A percentile compares a stretch with the other conserved stretches of the same genome.
These are phyloP conservation scores for Paramisgurnus dabryanus DNA, from an alignment of 2,113 vertebrate species.

Conservation along the genomic window DNA sequence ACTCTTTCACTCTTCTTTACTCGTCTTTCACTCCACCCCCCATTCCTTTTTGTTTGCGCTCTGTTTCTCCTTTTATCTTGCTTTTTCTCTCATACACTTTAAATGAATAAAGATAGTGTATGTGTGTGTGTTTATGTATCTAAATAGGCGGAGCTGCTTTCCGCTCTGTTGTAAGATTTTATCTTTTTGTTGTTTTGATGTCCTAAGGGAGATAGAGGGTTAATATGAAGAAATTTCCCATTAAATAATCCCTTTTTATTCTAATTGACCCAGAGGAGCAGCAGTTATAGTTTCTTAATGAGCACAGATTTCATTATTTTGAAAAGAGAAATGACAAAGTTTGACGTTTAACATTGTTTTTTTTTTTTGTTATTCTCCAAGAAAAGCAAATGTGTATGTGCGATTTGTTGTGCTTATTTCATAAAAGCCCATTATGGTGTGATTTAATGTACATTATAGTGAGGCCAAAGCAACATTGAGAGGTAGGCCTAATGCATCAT, in stretches of 20 bases:
- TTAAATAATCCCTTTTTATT: constrained; percentile 30
- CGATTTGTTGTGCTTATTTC: not conserved
- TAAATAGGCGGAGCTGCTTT: not conserved
- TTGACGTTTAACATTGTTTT: constrained; percentile 20
- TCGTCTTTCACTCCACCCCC: constrained; percentile 41
- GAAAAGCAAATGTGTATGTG: not conserved
- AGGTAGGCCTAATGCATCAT: not conserved
- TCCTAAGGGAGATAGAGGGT: constrained; percentile 1
- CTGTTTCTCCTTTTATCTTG: constrained; percentile 26
- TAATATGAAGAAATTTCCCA: constrained; percentile 7
- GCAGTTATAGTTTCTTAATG: constrained; percentile 5
- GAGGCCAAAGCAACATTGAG: not conserved
- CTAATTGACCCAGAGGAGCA: not conserved
- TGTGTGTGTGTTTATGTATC: not conserved
- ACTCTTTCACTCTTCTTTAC: constrained; percentile 21
- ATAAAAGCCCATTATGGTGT: not conserved
- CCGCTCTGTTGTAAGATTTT: not conserved
- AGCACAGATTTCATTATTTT: not conserved
- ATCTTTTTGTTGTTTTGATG: not conserved
- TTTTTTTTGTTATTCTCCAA: constrained; percentile 5
- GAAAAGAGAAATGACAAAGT: not conserved
- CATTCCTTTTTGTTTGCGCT: constrained; percentile 15
- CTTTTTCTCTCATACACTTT: constrained; percentile 1
- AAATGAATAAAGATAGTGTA: not conserved
- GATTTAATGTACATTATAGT: not conserved